These are phyloP conservation scores for Gymnocephalus cernua DNA, from an alignment of 2,113 vertebrate genomes.

Conservation along the genomic window DNA sequence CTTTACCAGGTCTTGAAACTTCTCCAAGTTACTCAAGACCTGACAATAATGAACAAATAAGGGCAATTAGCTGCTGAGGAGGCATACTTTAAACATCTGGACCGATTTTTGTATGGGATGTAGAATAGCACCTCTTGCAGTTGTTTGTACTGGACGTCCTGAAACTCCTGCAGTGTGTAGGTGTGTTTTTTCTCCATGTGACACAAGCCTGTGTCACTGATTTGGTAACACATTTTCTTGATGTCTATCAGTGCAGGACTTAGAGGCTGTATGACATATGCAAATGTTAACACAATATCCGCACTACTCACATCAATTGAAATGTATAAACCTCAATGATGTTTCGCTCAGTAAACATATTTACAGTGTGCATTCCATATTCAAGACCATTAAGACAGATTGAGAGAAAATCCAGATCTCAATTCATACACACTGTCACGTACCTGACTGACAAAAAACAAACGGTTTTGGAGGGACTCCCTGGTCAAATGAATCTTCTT, in stretches of 20 bases:
- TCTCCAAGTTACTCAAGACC: constrained; percentile 78
- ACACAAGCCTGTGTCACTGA: constrained; percentile 84
- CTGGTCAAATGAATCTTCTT: constrained; percentile 82
- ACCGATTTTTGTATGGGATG: not conserved
- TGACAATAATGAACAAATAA: constrained; percentile 64
- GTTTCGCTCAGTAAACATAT: not conserved
- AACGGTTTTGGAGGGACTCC: constrained; percentile 73
- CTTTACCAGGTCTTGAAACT: constrained; percentile 87
- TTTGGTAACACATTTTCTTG: constrained; percentile 86
- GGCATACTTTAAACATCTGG: not conserved
- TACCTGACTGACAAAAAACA: constrained; percentile 88
- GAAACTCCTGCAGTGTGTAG: constrained; percentile 87
- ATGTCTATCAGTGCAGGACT: constrained; percentile 87
- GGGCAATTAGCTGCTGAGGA: not conserved
- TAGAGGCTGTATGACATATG: constrained; percentile 79
- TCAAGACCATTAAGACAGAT: constrained; percentile 5
- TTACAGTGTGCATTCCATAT: not conserved
- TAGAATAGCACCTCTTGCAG: constrained; percentile 81
- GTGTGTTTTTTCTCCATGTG: constrained; percentile 82
- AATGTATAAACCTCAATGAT: not conserved
- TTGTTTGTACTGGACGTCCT: constrained; percentile 75
- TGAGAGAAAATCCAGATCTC: not conserved
- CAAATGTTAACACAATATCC: constrained; percentile 10
- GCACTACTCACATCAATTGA: not conserved
- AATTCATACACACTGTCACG: constrained; percentile 45